Percentiles rank a stretch among this genome's conserved stretches.
These are phyloP conservation scores for Chiroxiphia lanceolata DNA, from an alignment of 2,797 vertebrate genomes.

Conservation along the genomic window DNA sequence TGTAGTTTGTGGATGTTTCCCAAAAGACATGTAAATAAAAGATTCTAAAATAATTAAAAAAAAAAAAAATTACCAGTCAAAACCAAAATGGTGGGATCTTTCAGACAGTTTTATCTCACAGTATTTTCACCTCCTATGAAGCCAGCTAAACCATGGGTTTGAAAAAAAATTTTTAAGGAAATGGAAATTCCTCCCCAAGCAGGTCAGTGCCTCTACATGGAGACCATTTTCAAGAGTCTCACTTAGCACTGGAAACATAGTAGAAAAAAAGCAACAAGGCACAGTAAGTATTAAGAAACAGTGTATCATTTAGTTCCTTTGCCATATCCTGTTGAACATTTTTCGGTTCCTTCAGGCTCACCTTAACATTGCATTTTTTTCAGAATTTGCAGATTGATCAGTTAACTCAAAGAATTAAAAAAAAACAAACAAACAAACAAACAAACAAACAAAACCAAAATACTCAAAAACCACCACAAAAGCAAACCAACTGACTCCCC, in stretches of 20 bases:
- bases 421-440: background rate
- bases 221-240: background rate
- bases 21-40: background rate
- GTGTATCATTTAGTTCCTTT: background rate
- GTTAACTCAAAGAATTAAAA: background rate
- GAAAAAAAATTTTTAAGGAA: background rate
- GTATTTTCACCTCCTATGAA: background rate
- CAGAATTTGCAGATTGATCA: background rate
- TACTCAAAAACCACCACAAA: background rate
- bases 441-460: background rate
- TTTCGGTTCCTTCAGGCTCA: background rate
- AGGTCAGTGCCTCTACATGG: background rate
- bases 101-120: background rate
- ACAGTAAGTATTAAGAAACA: background rate
- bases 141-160: background rate
- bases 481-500: background rate
- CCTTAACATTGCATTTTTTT: background rate
- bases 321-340: background rate
- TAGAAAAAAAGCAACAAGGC: background rate
- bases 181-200: background rate
- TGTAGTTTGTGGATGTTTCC: background rate
- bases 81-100: background rate
- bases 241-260: background rate
- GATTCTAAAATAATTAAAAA: background rate
- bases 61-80: background rate